Evolutionary conservation across 2,797 vertebrate species (phyloP), one percentile per base, ranked within the genome.

Genomic region (Eupleurogrammus muticus): DNA sequence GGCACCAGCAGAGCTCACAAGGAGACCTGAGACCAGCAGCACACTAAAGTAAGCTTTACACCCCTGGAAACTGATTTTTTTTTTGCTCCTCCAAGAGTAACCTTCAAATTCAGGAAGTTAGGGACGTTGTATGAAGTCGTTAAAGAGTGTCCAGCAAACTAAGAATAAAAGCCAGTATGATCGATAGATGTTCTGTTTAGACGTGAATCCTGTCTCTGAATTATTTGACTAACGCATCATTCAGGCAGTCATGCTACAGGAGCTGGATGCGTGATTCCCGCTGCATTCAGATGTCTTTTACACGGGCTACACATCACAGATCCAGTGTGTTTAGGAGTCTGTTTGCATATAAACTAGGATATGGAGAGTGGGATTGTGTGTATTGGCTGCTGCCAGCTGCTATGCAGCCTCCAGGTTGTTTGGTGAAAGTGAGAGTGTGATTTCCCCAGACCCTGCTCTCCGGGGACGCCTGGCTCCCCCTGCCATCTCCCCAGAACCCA

Each of bases 361-460:
- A 86, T 79, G 59, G 79, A 79, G 80, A 85, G 79, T 87, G 76
- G 61, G 77, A 66, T 81, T 70, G 85, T 83, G 82, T 72, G 77
- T 67, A 73, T 82, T 85, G 69, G 79, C 79, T 86, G 67, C 85
- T 85, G 87, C 90, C 89, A 88, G 87, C 85, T 90, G 87, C 83
- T 75, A 87, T 81, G 77, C 82, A 86, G 85, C 82, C 81, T 81
- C 79, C 81, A 81, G 83, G 77, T 90, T 89, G 87, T 92, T 90
- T 89, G 87, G 87, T 81, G 86, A 89, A 91, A 91, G 88, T 86
- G 85, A 89, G 84, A 90, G 87, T 86, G 89, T 93, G 90, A 92
- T 93, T 93, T 92, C 92, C 92, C 91, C 87, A 92, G 89, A 90
- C 89, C 89, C 88, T 66, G 72, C 70, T 91, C 91, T 85, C 92